Base-by-base conservation (phyloP, 64 coral and sea anemone species). In the Dendronephthya gigantea region DNA sequence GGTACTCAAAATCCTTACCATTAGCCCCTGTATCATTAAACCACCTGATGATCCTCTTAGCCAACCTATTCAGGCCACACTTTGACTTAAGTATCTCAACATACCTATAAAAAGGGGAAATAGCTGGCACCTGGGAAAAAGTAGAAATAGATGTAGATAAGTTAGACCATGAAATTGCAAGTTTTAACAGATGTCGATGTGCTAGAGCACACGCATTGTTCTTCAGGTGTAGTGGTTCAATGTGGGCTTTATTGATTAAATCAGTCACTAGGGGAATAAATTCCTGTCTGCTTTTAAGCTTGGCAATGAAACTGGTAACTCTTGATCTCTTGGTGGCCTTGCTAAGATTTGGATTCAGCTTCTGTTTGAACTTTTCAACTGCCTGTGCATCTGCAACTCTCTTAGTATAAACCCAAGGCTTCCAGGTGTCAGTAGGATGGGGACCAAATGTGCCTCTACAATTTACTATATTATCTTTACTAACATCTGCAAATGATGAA, bases 161-260 rank as follows among this genome's bases (percentile, higher is more conserved):
- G 28, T 0, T 45, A 56, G 92, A 93, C 48, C 86, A 89, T 8
- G 33, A 76, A 89, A 89, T 89, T 23, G 12, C 47, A 65, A 87
- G 62, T 84, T 85, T 50, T 47, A 86, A 35, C 69, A 94, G 50
- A 68, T 2, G 8, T 22, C 47, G 88, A 41, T 88, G 88, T 15
- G 90, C 7, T 45, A 90, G 82, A 17, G 90, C 88, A 40, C 88
- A 90, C 3, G 92, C 88, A 40, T 93, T 90, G 13, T 93, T 88
- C 39, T 93, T 93, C 1, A 23, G 1, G 31, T 90, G 89, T 5
- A 94, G 37, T 0, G 89, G 92, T 27, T 90, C 89, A 31, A 84
- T 56, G 37, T 94, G 89, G 13, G 35, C 83, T 82, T 83, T 94
- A 12, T 90, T 89, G 83, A 94, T 74, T 33, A 94, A 88, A 51